Conservation (phyloP, 1,140 invertebrate genomes). For the Saccostrea cuccullata region DNA sequence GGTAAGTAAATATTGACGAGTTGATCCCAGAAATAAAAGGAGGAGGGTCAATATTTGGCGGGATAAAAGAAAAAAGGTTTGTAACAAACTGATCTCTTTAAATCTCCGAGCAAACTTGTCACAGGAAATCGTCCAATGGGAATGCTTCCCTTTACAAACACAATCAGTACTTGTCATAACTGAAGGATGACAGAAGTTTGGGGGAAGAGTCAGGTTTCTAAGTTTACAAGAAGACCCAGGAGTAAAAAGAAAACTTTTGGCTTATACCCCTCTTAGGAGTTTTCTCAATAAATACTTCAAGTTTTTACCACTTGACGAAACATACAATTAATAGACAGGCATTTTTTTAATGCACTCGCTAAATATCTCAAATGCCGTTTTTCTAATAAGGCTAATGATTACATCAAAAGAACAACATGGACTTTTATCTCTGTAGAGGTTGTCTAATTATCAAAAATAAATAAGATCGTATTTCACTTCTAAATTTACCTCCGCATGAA, state of each 20-base stretch:
- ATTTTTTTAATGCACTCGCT: background rate
- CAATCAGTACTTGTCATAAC: slow-evolving; percentile 14
- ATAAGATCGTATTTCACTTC: slow-evolving; percentile 23
- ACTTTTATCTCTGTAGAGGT: slow-evolving; percentile 4
- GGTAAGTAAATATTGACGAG: slow-evolving; percentile 23
- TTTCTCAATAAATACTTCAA: background rate
- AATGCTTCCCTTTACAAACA: slow-evolving; percentile 7
- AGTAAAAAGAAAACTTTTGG: background rate
- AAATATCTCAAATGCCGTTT: slow-evolving; percentile 31
- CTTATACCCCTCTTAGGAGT: background rate
- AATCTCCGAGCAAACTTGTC: slow-evolving; percentile 27
- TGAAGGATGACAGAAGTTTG: background rate
- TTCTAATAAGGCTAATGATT: background rate
- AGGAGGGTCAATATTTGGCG: slow-evolving; percentile 31
- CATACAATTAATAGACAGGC: background rate
- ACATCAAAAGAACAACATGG: slow-evolving; percentile 9
- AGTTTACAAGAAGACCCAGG: background rate
- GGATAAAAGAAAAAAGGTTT: slow-evolving; percentile 31
- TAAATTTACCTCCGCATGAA: slow-evolving; percentile 5
- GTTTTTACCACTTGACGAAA: background rate
- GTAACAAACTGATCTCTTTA: slow-evolving; percentile 36
- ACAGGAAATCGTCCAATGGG: slow-evolving; percentile 16
- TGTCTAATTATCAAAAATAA: slow-evolving; percentile 32
- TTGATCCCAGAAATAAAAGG: slow-evolving; percentile 17
- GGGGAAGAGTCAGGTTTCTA: slow-evolving; percentile 24